Evolutionary conservation across 1,140 invertebrate genomes (phyloP).

Genomic region (Conus betulinus): DNA sequence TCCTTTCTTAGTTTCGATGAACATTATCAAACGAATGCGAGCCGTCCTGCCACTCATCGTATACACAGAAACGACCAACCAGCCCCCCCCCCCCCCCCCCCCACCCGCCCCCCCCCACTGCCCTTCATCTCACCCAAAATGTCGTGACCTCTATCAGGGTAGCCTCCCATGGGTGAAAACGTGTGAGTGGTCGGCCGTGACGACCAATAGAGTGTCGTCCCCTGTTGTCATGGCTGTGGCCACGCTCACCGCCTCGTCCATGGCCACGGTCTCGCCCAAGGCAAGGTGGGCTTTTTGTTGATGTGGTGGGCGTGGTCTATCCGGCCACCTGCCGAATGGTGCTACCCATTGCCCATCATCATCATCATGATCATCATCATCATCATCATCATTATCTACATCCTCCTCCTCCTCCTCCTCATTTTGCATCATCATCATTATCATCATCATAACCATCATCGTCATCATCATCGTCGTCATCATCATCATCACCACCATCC

Average conservation of each 20-base stretch:
- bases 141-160: constrained; percentile 65
- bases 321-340: constrained; percentile 68
- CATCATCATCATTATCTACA: no score
- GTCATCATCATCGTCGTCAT: no score
- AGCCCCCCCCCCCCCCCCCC: no score
- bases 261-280: constrained; percentile 82
- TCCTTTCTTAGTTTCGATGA: no score
- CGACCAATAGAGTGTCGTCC: constrained; percentile 88
- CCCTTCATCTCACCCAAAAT: constrained; percentile 68
- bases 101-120: no score
- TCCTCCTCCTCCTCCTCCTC: no score
- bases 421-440: no score
- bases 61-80: no score
- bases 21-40: no score
- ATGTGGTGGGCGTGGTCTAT: constrained; percentile 93
- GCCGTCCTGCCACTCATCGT: no score
- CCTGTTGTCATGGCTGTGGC: constrained; percentile 81
- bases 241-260: constrained; percentile 77
- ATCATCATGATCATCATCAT: background rate
- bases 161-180: constrained; percentile 68
- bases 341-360: background rate
- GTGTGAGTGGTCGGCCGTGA: constrained; percentile 90
- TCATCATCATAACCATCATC: no score
- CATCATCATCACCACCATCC: no score
- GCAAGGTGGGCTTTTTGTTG: constrained; percentile 85